These are phyloP conservation scores for Lithosia quadra DNA, from an alignment of 2,888 invertebrate genomes.

Conservation along the genomic window DNA sequence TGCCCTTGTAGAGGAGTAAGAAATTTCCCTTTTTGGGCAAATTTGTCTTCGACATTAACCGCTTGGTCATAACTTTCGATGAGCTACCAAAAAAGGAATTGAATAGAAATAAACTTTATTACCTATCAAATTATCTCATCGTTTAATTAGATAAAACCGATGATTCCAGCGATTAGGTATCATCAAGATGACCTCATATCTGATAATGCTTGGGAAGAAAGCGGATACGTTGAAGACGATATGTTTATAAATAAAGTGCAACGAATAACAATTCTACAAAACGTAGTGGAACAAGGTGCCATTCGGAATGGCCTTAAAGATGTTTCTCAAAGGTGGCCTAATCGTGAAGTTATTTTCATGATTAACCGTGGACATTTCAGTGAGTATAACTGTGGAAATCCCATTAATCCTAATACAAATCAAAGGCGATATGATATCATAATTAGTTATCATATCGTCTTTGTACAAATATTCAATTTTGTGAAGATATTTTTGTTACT, in stretches of 20 bases:
- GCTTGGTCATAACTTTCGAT: background rate
- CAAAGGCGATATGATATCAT: too few species aligned
- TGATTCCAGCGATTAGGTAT: background rate
- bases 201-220: slow-evolving; percentile 1
- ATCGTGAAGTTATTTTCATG: slow-evolving; percentile 80
- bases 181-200: background rate
- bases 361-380: slow-evolving; percentile 81
- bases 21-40: too few species aligned
- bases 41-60: background rate
- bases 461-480: too few species aligned
- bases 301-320: slow-evolving; percentile 74
- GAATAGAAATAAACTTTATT: too few species aligned
- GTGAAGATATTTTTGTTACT: too few species aligned
- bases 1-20: background rate
- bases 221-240: background rate
- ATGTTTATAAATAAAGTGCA: background rate
- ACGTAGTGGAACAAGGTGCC: background rate
- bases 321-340: slow-evolving; percentile 80
- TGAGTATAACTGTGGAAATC: slow-evolving; percentile 60
- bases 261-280: background rate
- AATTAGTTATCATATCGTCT: too few species aligned
- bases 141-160: background rate
- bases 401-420: too few species aligned
- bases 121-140: background rate
- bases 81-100: background rate